Base-by-base conservation (phyloP, 92 coral and sea anemone genomes). In the Porites cylindrica region DNA sequence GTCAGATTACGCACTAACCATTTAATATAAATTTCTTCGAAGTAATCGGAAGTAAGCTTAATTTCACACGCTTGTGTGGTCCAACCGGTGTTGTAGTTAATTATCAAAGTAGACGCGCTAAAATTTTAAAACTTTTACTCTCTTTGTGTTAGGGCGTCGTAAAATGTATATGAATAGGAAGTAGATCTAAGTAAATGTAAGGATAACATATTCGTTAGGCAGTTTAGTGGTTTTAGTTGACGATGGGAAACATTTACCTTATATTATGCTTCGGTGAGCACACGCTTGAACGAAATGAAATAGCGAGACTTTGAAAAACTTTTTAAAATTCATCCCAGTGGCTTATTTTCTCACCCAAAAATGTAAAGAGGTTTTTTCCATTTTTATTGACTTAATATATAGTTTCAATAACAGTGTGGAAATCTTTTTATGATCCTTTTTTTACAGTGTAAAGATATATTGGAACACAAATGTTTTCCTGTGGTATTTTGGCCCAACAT, bases 241-340 rank as follows among this genome's bases (percentile, higher is more conserved):
- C 63, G 70, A 81, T 51, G 70, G 68, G 8, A 82, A 70, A 70
- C 70, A 82, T 82, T 69, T n/a, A 32, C 7, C 12, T 38, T 29
- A 82, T 82, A 82, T 53, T 70, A 43, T 77, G 66, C 86, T 68
- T 53, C 63, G 52, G 26, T 51, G 47, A 38, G 75, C 70, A 47
- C 17, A 3, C 61, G 8, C 61, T 56, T 10, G 11, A 56, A 17
- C 69, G 51, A 38, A n/a, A 16, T 12, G 47, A 56, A 61, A 18
- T 13, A 26, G 70, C 13, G 51, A 72, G 51, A 24, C 38, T 70
- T 62, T 6, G 20, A 56, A n/a, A 82, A 82, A 82, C 59, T 82
- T 29, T 70, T 58, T 29, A 17, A 29, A 82, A 70, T 10, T 20
- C n/a, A n/a, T 60, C 43, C 56, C 8, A 32, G 14, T 20, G 0